Evolutionary conservation across 2,797 vertebrate species (phyloP).

Genomic region (Danio tinwini): DNA sequence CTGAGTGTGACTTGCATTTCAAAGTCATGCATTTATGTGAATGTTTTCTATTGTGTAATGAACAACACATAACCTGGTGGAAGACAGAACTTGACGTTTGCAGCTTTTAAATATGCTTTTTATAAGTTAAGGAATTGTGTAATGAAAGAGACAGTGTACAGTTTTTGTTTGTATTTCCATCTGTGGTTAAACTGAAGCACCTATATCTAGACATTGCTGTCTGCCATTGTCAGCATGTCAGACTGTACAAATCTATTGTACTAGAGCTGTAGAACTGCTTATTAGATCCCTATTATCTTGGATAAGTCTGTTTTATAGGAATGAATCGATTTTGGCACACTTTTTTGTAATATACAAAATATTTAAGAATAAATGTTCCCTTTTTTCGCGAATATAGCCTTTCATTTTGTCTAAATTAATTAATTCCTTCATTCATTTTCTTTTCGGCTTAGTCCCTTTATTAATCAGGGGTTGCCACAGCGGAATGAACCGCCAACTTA

Average conservation of each 20-base stretch:
- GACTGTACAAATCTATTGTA: conserved; percentile 6
- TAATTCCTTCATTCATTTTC: too few species aligned
- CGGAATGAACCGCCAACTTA: too few species aligned
- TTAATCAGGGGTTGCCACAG: too few species aligned
- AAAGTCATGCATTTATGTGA: background rate
- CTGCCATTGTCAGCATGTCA: background rate
- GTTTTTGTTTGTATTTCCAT: background rate
- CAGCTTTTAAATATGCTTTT: conserved; percentile 33
- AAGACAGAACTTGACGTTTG: background rate
- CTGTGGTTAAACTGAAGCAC: background rate
- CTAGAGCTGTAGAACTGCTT: background rate
- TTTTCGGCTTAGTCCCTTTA: too few species aligned
- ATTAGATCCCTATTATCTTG: conserved; percentile 59
- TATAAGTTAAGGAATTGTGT: conserved; percentile 27
- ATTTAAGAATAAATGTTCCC: conserved; percentile 89
- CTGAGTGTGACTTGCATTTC: background rate
- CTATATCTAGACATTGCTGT: background rate
- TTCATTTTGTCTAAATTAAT: background rate
- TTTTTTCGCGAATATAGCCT: conserved; percentile 61
- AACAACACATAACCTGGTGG: background rate
- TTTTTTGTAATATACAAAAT: conserved; percentile 90
- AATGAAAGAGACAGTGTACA: background rate
- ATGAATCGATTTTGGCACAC: conserved; percentile 68
- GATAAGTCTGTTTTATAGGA: conserved; percentile 45
- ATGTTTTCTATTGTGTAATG: background rate